phyloP scores from a whole-genome alignment of 1,140 invertebrate species.

The Oryzaephilus surinamensis region DNA sequence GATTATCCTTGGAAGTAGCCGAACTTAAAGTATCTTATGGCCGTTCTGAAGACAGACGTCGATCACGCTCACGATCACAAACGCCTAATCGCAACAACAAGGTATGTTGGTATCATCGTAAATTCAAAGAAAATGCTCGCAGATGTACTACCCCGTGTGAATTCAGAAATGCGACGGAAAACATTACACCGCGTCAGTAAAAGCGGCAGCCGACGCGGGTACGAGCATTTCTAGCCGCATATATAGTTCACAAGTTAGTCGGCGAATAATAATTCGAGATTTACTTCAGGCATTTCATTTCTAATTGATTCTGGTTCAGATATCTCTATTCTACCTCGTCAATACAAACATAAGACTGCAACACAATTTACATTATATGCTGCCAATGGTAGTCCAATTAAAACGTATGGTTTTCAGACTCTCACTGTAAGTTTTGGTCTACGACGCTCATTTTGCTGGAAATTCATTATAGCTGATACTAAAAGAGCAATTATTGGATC shows the following conservation, averaged over 20 bases:
- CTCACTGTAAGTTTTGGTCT: conserved; percentile 3
- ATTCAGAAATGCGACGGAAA: neutral
- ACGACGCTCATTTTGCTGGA: conserved; percentile 27
- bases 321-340: neutral
- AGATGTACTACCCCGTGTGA: conserved; percentile 1
- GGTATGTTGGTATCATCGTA: conserved; percentile 1
- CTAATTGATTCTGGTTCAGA: conserved; percentile 1
- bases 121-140: neutral
- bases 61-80: neutral
- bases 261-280: neutral
- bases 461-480: conserved; percentile 34
- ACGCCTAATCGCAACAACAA: neutral
- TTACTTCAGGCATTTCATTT: conserved; percentile 1
- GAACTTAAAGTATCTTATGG: too few relatives aligned
- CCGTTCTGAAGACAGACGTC: neutral
- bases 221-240: neutral
- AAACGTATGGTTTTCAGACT: neutral
- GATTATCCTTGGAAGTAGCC: too few relatives aligned
- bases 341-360: neutral
- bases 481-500: conserved; percentile 33
- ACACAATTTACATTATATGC: neutral
- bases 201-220: too few relatives aligned
- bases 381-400: neutral
- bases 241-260: neutral
- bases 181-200: neutral